A percentile compares a stretch with the other conserved stretches of the same genome.
Evolutionary conservation across 2,888 invertebrate genomes (phyloP).

Genomic region (Muschampia plurimacula): DNA sequence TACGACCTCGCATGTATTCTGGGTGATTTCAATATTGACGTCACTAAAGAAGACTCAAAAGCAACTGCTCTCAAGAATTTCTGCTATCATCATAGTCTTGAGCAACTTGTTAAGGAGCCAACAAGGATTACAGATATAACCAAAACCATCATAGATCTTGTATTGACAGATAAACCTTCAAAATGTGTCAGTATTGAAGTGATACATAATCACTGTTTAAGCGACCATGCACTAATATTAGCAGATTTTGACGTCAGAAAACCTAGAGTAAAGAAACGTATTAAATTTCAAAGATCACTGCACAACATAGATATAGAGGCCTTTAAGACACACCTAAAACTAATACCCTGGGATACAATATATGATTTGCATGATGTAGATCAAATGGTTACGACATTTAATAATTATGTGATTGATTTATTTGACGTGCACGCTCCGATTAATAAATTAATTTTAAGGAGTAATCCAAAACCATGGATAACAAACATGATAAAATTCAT

Average conservation of each 20-base stretch:
- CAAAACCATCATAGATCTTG: neutral
- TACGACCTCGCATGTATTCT: neutral
- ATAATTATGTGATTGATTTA: neutral
- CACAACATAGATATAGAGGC: neutral
- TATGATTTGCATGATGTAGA: neutral
- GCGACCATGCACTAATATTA: conserved; percentile 5
- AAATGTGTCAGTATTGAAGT: neutral
- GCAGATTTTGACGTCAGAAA: neutral
- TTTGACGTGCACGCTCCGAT: conserved; percentile 6
- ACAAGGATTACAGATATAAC: neutral
- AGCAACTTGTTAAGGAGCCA: neutral
- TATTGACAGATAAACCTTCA: neutral
- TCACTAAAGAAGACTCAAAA: neutral
- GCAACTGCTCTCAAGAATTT: neutral
- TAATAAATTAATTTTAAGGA: neutral
- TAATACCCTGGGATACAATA: neutral
- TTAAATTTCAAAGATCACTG: neutral
- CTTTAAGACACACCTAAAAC: neutral
- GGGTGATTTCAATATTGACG: neutral
- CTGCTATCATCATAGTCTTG: neutral
- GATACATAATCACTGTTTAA: neutral
- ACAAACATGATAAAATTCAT: conserved; percentile 8
- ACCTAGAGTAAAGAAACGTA: neutral
- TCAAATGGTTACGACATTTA: conserved; percentile 6
- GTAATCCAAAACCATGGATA: neutral